Conservation (phyloP, 2,113 vertebrate genomes). For the Hippocampus guttulatus region DNA sequence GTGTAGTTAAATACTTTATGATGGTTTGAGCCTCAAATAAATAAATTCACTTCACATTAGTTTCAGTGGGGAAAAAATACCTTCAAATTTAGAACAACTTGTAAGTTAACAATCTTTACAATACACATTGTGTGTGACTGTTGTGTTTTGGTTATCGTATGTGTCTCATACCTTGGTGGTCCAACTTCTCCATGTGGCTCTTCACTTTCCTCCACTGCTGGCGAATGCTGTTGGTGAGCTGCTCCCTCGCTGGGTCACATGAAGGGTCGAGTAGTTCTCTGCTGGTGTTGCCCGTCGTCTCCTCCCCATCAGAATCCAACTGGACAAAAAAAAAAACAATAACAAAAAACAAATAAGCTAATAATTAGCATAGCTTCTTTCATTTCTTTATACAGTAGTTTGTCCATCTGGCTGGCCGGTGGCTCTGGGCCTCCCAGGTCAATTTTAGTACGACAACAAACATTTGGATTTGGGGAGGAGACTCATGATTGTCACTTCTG, state of each 20-base stretch:
- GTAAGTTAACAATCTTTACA: not conserved
- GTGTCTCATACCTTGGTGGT: conserved; percentile 81
- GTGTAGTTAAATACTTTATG: no score
- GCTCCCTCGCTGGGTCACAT: conserved; percentile 87
- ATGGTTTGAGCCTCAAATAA: no score
- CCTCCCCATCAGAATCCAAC: conserved; percentile 81
- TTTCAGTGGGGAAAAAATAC: not conserved
- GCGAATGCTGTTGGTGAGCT: conserved; percentile 93
- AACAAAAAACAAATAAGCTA: not conserved
- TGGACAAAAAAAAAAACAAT: conserved; percentile 39
- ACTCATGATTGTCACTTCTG: no score
- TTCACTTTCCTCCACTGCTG: conserved; percentile 95
- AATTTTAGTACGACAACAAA: not conserved
- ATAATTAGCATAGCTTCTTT: not conserved
- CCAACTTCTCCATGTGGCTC: conserved; percentile 88
- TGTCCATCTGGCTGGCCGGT: not conserved
- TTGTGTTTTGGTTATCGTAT: not conserved
- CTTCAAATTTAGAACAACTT: not conserved
- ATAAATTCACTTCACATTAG: no score
- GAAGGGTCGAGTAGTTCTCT: conserved; percentile 87
- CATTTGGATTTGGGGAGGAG: no score
- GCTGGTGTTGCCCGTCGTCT: conserved; percentile 76
- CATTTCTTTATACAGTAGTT: not conserved
- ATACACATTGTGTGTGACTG: not conserved
- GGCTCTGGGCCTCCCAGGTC: not conserved